Evolutionary conservation across 2,888 invertebrate genomes (phyloP), one percentile per base, ranked within the genome.

Genomic region (Trissoscelio sp.): DNA sequence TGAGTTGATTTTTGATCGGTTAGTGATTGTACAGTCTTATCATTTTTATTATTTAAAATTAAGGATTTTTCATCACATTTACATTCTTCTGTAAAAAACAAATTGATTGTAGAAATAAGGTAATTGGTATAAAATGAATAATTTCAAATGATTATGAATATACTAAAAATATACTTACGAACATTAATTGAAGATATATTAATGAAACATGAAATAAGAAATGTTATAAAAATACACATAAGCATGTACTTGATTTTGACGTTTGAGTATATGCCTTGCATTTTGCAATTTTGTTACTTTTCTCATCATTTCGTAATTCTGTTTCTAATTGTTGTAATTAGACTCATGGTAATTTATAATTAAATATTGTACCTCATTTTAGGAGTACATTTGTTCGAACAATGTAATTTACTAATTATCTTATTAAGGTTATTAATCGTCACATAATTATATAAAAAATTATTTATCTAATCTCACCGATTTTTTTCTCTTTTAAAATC

Each of bases 161-260:
- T 44, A 44, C 16, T 44, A 44, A 18, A 39, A 12, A 28, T n/a
- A 14, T 66, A 83, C 88, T 89, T 88, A 92, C 92, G 92, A 79
- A 91, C 85, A 34, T 88, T 90, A 31, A 92, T 89, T 2, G 92
- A 91, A 48, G 91, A 85, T 60, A 92, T 87, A 42, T 92, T 91
- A 70, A 92, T 89, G 16, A 92, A 85, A 81, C 92, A 92, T 3
- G 92, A 89, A 57, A 92, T 84, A 11, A 92, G 74, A 75, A 93
- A 92, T 39, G 92, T 92, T 58, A 91, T 83, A 73, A 92, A 87
- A 81, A 92, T 91, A 83, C 92, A 92, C 62, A 89, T 81, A 48
- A 91, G 85, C 67, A 92, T 87, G 81, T 89, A 91, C 85, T 90
- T 92, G 22, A 91, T 86, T 77, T 87, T 88, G 46, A 89, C 78